A percentile compares a stretch with the other conserved stretches of the same genome.
Conservation (phyloP, 2,888 invertebrate genomes). For the Coremacera marginata region DNA sequence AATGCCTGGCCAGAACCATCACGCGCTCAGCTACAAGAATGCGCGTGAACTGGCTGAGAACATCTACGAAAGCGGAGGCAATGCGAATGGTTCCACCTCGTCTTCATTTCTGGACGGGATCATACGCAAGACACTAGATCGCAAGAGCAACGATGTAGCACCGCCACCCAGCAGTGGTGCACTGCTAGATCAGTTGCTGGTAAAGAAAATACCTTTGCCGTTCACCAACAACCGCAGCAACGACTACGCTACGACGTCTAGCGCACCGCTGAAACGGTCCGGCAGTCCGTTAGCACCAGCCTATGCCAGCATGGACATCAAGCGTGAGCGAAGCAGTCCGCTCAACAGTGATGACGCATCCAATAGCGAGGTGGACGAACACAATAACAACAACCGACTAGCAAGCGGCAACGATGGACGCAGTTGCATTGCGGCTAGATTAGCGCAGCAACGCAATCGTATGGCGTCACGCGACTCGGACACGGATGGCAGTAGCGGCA, state of each 20-base stretch:
- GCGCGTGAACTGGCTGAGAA: conserved; percentile 76
- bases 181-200: conserved; percentile 75
- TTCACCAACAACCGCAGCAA: conserved; percentile 60
- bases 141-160: conserved; percentile 70
- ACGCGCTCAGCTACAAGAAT: conserved; percentile 66
- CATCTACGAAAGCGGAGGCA: conserved; percentile 74
- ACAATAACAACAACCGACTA: conserved; percentile 46
- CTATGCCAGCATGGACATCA: conserved; percentile 69
- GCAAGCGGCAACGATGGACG: conserved; percentile 41
- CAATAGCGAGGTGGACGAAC: conserved; percentile 53
- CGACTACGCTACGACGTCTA: conserved; percentile 50
- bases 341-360: conserved; percentile 49
- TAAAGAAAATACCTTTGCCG: conserved; percentile 71
- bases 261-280: conserved; percentile 57
- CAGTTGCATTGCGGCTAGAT: conserved; percentile 11
- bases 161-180: conserved; percentile 69
- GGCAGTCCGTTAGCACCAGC: conserved; percentile 62
- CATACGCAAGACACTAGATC: conserved; percentile 84
- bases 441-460: conserved; percentile 53
- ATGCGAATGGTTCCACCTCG: conserved; percentile 75
- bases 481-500: conserved; percentile 57
- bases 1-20: conserved; percentile 52
- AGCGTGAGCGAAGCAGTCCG: conserved; percentile 71
- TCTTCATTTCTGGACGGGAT: conserved; percentile 82
- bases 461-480: conserved; percentile 62